Conservation (phyloP, 2,113 vertebrate species). For the Haplotaxodon microlepis region DNA sequence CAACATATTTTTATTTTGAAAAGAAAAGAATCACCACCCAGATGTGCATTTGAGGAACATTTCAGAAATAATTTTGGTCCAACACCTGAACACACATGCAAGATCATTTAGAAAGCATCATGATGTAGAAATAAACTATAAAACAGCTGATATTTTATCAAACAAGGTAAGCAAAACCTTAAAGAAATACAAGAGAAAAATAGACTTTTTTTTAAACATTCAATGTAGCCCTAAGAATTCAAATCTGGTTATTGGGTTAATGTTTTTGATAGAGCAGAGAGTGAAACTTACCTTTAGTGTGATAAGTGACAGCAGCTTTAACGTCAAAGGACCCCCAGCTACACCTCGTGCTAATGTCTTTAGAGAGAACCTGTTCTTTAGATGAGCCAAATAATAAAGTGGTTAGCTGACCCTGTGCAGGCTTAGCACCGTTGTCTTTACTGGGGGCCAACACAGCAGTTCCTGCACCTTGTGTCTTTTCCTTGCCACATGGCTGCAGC, state of each 20-base stretch:
- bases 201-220: background rate
- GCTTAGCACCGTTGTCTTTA: slow-evolving; percentile 84
- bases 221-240: background rate
- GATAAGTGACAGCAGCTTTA: slow-evolving; percentile 95
- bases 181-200: background rate
- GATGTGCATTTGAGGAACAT: background rate
- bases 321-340: slow-evolving; percentile 89
- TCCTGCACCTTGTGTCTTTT: slow-evolving; percentile 79
- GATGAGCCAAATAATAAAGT: slow-evolving; percentile 81
- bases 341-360: slow-evolving; percentile 85
- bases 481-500: slow-evolving; percentile 73
- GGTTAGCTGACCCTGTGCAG: slow-evolving; percentile 79
- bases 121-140: background rate
- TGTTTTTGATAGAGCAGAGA: background rate
- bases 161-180: background rate
- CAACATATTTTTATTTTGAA: background rate
- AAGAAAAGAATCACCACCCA: background rate
- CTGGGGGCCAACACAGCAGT: slow-evolving; percentile 79
- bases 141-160: background rate
- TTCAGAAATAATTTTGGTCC: background rate
- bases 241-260: background rate
- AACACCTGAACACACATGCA: background rate
- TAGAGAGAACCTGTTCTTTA: slow-evolving; percentile 85
- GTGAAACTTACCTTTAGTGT: slow-evolving; percentile 89
- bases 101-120: background rate